These are phyloP conservation scores for Campylomormyrus tamandua DNA, from an alignment of 2,113 vertebrate genomes.

Conservation along the genomic window DNA sequence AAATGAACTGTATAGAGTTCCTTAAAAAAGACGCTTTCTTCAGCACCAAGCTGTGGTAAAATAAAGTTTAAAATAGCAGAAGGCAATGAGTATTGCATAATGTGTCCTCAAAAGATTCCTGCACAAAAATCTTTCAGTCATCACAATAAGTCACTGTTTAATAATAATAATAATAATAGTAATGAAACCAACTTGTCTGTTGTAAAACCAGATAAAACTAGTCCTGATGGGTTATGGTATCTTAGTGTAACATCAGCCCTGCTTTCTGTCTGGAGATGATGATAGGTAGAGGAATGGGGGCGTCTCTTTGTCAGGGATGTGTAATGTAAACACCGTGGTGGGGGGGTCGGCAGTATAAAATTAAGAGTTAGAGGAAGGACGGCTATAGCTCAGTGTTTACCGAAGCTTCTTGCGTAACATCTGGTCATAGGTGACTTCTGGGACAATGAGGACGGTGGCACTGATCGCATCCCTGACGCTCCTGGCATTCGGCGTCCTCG, in stretches of 20 bases:
- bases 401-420: slow-evolving; percentile 13
- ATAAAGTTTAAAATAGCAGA: not conserved
- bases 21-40: not conserved
- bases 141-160: not conserved
- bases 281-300: slow-evolving; percentile 11
- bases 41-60: not conserved
- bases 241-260: not conserved
- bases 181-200: not conserved
- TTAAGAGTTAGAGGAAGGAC: not conserved
- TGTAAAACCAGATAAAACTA: not conserved
- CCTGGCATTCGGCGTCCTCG: slow-evolving; percentile 32
- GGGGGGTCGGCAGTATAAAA: slow-evolving; percentile 12
- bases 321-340: slow-evolving; percentile 1
- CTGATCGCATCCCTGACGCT: slow-evolving; percentile 41
- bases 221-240: not conserved
- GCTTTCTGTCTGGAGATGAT: not conserved
- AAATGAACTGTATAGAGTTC: not conserved
- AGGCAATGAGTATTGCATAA: not conserved
- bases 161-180: not conserved
- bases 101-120: not conserved
- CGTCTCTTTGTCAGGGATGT: not conserved
- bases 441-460: slow-evolving; percentile 51
- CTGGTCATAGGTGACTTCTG: slow-evolving; percentile 15
- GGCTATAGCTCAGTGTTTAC: slow-evolving; percentile 18
- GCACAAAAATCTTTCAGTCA: not conserved